Evolutionary conservation across 2,888 invertebrate species (phyloP), one percentile per base, ranked within the genome.

Genomic region (Gasteruption jaculator): DNA sequence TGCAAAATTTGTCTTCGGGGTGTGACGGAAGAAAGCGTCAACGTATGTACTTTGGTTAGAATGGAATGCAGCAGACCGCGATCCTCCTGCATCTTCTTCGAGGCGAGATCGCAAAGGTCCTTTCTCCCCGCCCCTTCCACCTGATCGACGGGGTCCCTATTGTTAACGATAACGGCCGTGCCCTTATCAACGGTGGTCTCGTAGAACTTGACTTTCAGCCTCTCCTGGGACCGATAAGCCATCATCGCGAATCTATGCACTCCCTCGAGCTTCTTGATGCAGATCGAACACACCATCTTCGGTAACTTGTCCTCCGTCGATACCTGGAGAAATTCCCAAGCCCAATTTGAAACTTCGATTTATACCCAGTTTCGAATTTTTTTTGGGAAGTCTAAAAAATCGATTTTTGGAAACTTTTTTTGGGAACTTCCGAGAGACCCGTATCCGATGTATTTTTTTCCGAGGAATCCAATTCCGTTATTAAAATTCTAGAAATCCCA

Each of bases 231-330:
- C 63, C 76, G 76, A 43, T 76, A 73, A 31, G 82, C 82, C 73
- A 77, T 79, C 38, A 78, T 79, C 46, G 82, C 82, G 62, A 85
- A 85, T 41, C 78, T 76, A 65, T 83, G 82, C 39, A 83, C 78
- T 33, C 74, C 76, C 57, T 83, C 80, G 52, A 85, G 61, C 71
- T 79, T 81, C 37, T 76, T 76, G 51, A 78, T 78, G 57, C 84
- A 85, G 48, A 75, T 74, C 39, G 76, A 71, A 60, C 85, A 85
- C 53, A 85, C 79, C 71, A 80, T 79, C 73, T 83, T 83, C 5
- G 84, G 81, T 49, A 83, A 71, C 56, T 75, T 78, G 61, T 85
- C 84, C 62, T 82, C 79, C 56, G 76, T 72, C 37, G 79, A 77
- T 43, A 84, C 77, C 85, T 85, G 65, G 36, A 47, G 56, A 45